A percentile compares a stretch with the other conserved stretches of the same genome.
These are phyloP conservation scores for Caranx ignobilis DNA, from an alignment of 2,113 vertebrate species.

Conservation along the genomic window DNA sequence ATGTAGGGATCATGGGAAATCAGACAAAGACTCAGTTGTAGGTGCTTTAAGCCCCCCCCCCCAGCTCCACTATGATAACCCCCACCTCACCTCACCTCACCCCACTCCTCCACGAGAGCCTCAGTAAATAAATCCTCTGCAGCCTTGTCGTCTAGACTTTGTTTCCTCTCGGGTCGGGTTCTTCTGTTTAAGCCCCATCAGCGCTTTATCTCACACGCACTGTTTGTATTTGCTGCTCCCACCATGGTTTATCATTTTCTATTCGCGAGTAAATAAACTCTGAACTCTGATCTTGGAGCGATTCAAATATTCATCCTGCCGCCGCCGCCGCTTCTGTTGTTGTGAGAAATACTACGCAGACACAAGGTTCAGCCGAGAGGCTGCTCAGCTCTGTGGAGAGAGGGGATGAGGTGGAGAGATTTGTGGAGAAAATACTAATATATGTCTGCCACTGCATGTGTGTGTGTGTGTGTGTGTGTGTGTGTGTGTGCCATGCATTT, in stretches of 20 bases:
- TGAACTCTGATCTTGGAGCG: conserved; percentile 37
- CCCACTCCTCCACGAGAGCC: no score
- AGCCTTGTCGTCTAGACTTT: background rate
- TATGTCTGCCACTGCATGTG: background rate
- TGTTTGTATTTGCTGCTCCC: conserved; percentile 22
- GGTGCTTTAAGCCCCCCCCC: no score
- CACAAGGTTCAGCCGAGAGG: background rate
- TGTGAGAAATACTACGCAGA: background rate
- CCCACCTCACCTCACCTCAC: no score
- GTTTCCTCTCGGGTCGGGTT: conserved; percentile 34
- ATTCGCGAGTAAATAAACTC: conserved; percentile 31
- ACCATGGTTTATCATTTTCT: conserved; percentile 16
- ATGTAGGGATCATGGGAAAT: no score
- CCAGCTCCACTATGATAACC: no score
- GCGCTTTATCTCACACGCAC: conserved; percentile 2
- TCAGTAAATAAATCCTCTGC: background rate
- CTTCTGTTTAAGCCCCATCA: conserved; percentile 19
- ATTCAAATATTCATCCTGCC: conserved; percentile 28
- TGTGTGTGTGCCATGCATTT: conserved; percentile 3
- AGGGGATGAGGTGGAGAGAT: background rate
- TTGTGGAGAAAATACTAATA: conserved; percentile 18
- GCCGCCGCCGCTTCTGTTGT: background rate
- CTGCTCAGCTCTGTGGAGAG: background rate
- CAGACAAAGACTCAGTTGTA: no score
- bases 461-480: conserved; percentile 13